Evolutionary conservation across 2,888 invertebrate species (phyloP).

Genomic region (Camponotus fellah): DNA sequence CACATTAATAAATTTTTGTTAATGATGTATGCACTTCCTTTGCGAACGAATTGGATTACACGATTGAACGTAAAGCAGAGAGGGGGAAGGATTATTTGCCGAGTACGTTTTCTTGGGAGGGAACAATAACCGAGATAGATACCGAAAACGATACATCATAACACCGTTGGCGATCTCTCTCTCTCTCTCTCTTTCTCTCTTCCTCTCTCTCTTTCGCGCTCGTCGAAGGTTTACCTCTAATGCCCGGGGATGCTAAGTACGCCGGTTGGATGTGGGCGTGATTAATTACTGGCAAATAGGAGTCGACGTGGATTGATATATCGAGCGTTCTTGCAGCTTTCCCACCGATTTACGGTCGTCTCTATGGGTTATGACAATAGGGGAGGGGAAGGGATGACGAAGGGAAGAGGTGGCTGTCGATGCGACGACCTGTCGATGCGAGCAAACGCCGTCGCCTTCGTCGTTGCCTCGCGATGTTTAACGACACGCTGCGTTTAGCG

Average conservation of each 20-base stretch:
- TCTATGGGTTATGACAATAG: constrained; percentile 80
- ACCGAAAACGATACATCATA: constrained; percentile 54
- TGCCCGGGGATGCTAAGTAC: constrained; percentile 78
- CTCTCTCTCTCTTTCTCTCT: constrained; percentile 7
- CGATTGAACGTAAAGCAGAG: constrained; percentile 42
- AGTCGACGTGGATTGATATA: constrained; percentile 84
- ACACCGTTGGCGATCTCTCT: constrained; percentile 37
- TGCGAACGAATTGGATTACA: constrained; percentile 41
- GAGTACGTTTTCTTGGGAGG: constrained; percentile 45
- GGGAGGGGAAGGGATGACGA: constrained; percentile 36
- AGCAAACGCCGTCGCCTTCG: constrained; percentile 28
- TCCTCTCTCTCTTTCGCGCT: constrained; percentile 30
- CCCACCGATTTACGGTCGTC: constrained; percentile 80
- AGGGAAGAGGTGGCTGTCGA: constrained; percentile 58
- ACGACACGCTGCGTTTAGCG: constrained; percentile 9
- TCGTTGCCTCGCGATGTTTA: constrained; percentile 12
- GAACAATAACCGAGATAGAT: constrained; percentile 56
- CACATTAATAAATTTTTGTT: constrained; percentile 66
- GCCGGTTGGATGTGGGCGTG: constrained; percentile 78
- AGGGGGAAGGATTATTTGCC: constrained; percentile 6
- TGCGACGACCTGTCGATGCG: constrained; percentile 66
- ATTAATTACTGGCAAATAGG: constrained; percentile 85
- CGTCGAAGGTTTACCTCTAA: constrained; percentile 61
- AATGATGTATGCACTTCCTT: constrained; percentile 57
- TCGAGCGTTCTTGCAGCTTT: constrained; percentile 82